Percentiles rank a stretch among this genome's conserved stretches.
Evolutionary conservation across 2,888 invertebrate genomes (phyloP).

Genomic region (Opisthograptis luteolata): DNA sequence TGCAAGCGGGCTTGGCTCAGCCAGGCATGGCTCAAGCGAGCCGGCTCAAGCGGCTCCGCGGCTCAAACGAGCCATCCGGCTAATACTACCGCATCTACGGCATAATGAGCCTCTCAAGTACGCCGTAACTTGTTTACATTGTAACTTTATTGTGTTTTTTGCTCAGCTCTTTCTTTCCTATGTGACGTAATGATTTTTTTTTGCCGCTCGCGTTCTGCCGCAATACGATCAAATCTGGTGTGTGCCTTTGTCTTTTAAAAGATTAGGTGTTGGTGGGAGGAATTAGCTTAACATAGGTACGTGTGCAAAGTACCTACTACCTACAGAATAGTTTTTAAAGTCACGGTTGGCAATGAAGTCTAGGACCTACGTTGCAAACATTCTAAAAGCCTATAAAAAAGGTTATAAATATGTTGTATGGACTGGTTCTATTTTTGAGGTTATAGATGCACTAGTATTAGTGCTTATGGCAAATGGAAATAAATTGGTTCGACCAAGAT

Average conservation of each 20-base stretch:
- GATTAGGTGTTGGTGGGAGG: slow-evolving; percentile 42
- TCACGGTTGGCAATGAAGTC: no score
- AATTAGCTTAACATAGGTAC: slow-evolving; percentile 3
- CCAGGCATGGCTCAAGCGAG: slow-evolving; percentile 55
- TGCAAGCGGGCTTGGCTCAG: slow-evolving; percentile 37
- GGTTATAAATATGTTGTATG: no score
- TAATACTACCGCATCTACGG: slow-evolving; percentile 77
- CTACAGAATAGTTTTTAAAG: no score
- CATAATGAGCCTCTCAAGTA: slow-evolving; percentile 84
- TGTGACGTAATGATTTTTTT: slow-evolving; percentile 75
- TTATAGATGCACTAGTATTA: no score
- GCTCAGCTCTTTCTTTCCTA: slow-evolving; percentile 74
- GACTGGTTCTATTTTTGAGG: no score
- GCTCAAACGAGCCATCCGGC: slow-evolving; percentile 63
- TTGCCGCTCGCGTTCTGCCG: slow-evolving; percentile 30
- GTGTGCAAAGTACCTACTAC: no score
- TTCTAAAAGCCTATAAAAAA: no score
- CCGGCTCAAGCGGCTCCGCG: slow-evolving; percentile 36
- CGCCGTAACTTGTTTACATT: slow-evolving; percentile 83
- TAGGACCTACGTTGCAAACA: no score
- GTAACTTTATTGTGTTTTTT: slow-evolving; percentile 84
- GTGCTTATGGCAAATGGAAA: no score
- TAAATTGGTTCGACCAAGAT: no score
- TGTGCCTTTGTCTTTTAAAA: slow-evolving; percentile 50
- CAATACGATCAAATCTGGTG: slow-evolving; percentile 29